Conservation (phyloP, 2,797 vertebrate species). For the Benthosema pterotum region DNA sequence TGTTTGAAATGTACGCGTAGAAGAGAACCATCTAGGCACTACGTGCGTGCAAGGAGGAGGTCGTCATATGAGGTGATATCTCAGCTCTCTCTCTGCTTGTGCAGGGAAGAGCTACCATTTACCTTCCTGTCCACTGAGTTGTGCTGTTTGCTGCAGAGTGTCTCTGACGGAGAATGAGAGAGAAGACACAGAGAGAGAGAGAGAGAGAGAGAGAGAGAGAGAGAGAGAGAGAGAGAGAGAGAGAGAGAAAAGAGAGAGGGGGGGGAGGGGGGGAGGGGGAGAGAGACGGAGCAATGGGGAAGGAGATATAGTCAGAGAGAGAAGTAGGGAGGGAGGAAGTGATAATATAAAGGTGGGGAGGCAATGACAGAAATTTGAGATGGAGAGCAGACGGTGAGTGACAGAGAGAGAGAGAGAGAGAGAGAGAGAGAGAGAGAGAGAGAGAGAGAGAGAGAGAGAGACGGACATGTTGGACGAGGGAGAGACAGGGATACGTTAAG, state of each 20-base stretch:
- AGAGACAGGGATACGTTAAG: neutral
- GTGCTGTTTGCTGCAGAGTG: constrained; percentile 18
- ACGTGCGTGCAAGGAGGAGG: constrained; percentile 8
- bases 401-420: neutral
- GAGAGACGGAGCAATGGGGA: neutral
- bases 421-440: neutral
- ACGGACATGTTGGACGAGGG: too few relatives aligned
- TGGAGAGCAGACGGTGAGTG: neutral
- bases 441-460: neutral
- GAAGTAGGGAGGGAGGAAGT: neutral
- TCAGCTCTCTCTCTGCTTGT: constrained; percentile 48
- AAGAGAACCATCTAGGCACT: too few relatives aligned
- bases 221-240: neutral
- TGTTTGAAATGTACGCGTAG: too few relatives aligned
- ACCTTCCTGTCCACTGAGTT: constrained; percentile 16
- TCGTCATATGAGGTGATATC: neutral
- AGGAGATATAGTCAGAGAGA: neutral
- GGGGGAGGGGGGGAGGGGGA: neutral
- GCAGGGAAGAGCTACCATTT: neutral
- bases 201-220: neutral
- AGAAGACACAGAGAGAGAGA: neutral
- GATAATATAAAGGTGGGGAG: neutral
- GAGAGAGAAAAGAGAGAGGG: neutral
- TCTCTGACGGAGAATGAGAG: neutral
- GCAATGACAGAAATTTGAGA: neutral